Evolutionary conservation across 1,140 invertebrate species (phyloP), one percentile per base, ranked within the genome.

Genomic region (Hormaphis cornu): DNA sequence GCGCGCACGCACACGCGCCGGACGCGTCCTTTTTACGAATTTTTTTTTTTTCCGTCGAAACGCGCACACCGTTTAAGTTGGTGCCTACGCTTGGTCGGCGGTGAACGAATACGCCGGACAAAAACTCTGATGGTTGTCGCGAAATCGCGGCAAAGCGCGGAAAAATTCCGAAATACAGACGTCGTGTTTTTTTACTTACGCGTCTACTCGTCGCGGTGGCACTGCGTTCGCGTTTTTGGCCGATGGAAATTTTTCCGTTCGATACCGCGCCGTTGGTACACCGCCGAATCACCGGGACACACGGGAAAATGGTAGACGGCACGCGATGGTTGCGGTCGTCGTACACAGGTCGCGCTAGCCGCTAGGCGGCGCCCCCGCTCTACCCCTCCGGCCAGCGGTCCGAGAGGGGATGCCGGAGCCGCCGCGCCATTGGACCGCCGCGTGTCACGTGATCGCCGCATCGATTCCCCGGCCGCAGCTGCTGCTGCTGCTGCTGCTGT

Each of bases 311-410:
- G 61, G 61, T 30, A 28, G 44, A 66, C 61, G 18, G n/a, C n/a
- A n/a, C n/a, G n/a, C 18, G 14, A 9, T 44, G 61, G 28, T 66
- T 66, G 61, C 61, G 61, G 61, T 66, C 61, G 61, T 66, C 30
- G 61, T 50, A 50, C 61, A 66, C 50, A 66, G 61, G 61, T 66
- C 48, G 61, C 61, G 61, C 61, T n/a, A n/a, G n/a, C n/a, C n/a
- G n/a, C n/a, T n/a, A n/a, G n/a, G n/a, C n/a, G n/a, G n/a, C n/a
- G n/a, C n/a, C n/a, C n/a, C n/a, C n/a, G n/a, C n/a, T n/a, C n/a
- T n/a, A n/a, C n/a, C n/a, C n/a, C n/a, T n/a, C n/a, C n/a, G n/a
- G n/a, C n/a, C n/a, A n/a, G n/a, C n/a, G n/a, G n/a, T n/a, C 44
- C 28, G 61, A 26, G 28, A 14, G 18, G 40, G 61, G 50, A 66